Conservation (phyloP, 2,888 invertebrate genomes). For the Callyntrura guangdongensis region DNA sequence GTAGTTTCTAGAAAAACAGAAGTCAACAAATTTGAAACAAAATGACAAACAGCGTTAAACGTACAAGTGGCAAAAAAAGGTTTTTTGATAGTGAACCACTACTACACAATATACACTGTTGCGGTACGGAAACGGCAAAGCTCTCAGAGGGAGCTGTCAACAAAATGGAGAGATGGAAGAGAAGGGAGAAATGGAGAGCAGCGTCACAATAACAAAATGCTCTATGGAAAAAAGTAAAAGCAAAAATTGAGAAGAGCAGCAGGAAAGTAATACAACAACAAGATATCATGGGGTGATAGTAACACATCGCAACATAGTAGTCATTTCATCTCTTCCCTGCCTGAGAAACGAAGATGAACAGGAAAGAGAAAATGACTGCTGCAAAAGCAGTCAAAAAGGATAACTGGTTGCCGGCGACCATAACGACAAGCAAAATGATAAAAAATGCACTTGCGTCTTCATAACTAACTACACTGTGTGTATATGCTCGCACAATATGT, state of each 20-base stretch:
- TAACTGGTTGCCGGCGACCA: conserved; percentile 2
- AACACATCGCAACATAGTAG: conserved; percentile 30
- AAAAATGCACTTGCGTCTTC: conserved; percentile 3
- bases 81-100: not conserved
- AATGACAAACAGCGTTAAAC: conserved; percentile 61
- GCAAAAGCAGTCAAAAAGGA: conserved; percentile 49
- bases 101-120: conserved; percentile 2
- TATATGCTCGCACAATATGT: not conserved
- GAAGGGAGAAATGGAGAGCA: not conserved
- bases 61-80: conserved; percentile 14
- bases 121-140: conserved; percentile 10
- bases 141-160: conserved; percentile 20
- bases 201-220: not conserved
- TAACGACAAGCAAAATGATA: not conserved
- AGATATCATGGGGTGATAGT: conserved; percentile 77
- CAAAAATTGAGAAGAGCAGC: conserved; percentile 56
- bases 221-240: conserved; percentile 17
- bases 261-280: conserved; percentile 78
- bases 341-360: conserved; percentile 39
- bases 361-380: conserved; percentile 54
- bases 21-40: conserved; percentile 43
- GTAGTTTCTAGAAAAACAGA: conserved; percentile 46
- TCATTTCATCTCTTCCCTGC: conserved; percentile 26
- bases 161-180: conserved; percentile 4
- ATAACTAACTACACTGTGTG: not conserved